Evolutionary conservation across 2,888 invertebrate species (phyloP).

Genomic region (Liodrosophila aerea): DNA sequence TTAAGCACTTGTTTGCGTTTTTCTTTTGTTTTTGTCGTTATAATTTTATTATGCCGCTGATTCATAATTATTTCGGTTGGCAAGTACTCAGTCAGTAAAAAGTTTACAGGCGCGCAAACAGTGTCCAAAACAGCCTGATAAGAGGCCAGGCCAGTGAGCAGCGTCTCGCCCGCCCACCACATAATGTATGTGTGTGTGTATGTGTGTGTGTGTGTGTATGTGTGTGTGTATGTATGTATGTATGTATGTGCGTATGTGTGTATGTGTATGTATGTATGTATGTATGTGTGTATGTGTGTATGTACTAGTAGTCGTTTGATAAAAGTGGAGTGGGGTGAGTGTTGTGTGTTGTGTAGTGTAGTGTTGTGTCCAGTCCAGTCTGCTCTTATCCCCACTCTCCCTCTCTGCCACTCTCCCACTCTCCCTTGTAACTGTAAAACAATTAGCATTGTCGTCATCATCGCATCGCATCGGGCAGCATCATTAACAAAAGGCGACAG

Average conservation of each 20-base stretch:
- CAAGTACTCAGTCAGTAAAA: slow-evolving; percentile 41
- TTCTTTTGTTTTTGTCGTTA: slow-evolving; percentile 5
- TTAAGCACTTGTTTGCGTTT: slow-evolving; percentile 29
- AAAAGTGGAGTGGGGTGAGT: too few relatives aligned
- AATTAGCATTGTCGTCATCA: slow-evolving; percentile 42
- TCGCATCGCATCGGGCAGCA: slow-evolving; percentile 50
- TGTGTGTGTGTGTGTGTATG: too few relatives aligned
- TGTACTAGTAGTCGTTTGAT: too few relatives aligned
- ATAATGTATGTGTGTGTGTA: too few relatives aligned
- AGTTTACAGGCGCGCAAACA: too few relatives aligned
- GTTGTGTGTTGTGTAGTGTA: too few relatives aligned
- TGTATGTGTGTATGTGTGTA: too few relatives aligned
- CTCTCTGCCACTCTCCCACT: not conserved
- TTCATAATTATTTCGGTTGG: slow-evolving; percentile 69
- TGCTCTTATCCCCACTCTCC: slow-evolving; percentile 5
- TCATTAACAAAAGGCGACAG: slow-evolving; percentile 30
- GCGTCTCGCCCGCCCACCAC: too few relatives aligned
- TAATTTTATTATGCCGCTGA: slow-evolving; percentile 47
- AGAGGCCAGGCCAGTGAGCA: too few relatives aligned
- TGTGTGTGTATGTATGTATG: too few relatives aligned
- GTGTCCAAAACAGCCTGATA: slow-evolving; percentile 46
- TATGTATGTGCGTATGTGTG: too few relatives aligned
- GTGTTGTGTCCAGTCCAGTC: slow-evolving; percentile 9
- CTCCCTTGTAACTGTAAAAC: slow-evolving; percentile 28
- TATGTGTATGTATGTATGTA: too few relatives aligned